phyloP scores from a whole-genome alignment of 2,888 invertebrate species.

The Argyresthia goedartella region DNA sequence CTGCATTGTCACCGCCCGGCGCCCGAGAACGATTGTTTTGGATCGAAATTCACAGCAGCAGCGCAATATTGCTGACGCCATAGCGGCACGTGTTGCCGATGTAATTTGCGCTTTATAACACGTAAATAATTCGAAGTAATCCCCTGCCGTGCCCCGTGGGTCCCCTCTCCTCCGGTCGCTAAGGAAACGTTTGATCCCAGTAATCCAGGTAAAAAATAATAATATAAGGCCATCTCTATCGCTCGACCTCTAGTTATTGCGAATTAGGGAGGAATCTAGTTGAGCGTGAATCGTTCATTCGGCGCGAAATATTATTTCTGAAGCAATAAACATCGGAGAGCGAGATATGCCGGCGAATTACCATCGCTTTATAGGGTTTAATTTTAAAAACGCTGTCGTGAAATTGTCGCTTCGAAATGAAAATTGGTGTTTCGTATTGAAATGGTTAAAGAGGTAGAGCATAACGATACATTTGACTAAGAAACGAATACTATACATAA shows the following conservation, averaged over 20 bases:
- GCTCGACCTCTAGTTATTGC: slow-evolving; percentile 49
- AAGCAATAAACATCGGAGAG: slow-evolving; percentile 58
- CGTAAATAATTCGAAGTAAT: slow-evolving; percentile 63
- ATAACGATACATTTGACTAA: no score
- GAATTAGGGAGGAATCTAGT: slow-evolving; percentile 49
- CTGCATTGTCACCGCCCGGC: slow-evolving; percentile 11
- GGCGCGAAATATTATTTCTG: slow-evolving; percentile 68
- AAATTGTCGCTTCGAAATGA: no score
- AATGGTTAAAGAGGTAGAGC: no score
- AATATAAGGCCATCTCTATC: slow-evolving; percentile 56
- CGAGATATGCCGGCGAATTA: slow-evolving; percentile 64
- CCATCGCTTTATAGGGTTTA: slow-evolving; percentile 60
- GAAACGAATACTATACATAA: no score
- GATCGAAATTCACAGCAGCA: slow-evolving; percentile 5
- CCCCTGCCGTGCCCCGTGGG: slow-evolving; percentile 22
- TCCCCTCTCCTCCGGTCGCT: slow-evolving; percentile 22
- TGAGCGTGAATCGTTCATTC: slow-evolving; percentile 68
- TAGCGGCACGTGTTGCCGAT: slow-evolving; percentile 46
- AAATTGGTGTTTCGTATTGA: no score
- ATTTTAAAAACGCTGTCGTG: slow-evolving; percentile 22
- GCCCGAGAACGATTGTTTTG: slow-evolving; percentile 38
- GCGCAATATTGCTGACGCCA: slow-evolving; percentile 41
- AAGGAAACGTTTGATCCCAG: slow-evolving; percentile 51
- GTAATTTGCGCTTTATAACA: slow-evolving; percentile 65
- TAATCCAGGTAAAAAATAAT: slow-evolving; percentile 49